A percentile compares a stretch with the other conserved stretches of the same genome.
These are phyloP conservation scores for Eupithecia centaureata DNA, from an alignment of 2,888 invertebrate genomes.

Conservation along the genomic window DNA sequence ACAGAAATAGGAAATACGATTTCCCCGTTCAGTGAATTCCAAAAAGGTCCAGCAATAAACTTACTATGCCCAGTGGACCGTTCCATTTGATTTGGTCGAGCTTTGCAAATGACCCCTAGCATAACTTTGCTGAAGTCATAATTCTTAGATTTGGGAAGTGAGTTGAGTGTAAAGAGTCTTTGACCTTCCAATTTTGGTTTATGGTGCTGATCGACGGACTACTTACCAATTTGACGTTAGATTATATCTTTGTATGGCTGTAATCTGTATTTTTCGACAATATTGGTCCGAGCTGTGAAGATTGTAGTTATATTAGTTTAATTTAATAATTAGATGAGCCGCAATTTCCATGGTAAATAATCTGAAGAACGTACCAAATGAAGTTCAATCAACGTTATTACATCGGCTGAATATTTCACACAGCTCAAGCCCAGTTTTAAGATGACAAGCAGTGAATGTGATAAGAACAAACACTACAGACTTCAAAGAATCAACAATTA, in stretches of 20 bases:
- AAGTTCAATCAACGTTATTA: no score
- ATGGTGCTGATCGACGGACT: background rate
- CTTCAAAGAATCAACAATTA: no score
- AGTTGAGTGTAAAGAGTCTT: no score
- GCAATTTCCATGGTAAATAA: no score
- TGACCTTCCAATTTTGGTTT: background rate
- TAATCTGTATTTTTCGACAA: background rate
- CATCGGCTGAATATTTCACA: no score
- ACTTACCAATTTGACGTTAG: background rate
- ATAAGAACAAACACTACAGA: no score
- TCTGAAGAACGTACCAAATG: no score
- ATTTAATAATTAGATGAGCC: no score
- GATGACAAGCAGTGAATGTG: no score
- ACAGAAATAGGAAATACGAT: constrained; percentile 42
- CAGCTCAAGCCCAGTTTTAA: no score
- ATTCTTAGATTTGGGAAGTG: constrained; percentile 21
- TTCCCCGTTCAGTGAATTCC: constrained; percentile 32
- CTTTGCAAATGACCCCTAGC: constrained; percentile 32
- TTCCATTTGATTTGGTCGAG: constrained; percentile 61
- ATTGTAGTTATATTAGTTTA: no score
- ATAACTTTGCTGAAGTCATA: constrained; percentile 25
- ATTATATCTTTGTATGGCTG: background rate
- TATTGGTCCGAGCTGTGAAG: no score
- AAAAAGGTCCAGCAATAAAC: constrained; percentile 52
- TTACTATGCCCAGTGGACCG: constrained; percentile 53